Percentiles rank a stretch among this genome's conserved stretches.
Conservation (phyloP, 2,888 invertebrate genomes). For the Stomorhina lunata region DNA sequence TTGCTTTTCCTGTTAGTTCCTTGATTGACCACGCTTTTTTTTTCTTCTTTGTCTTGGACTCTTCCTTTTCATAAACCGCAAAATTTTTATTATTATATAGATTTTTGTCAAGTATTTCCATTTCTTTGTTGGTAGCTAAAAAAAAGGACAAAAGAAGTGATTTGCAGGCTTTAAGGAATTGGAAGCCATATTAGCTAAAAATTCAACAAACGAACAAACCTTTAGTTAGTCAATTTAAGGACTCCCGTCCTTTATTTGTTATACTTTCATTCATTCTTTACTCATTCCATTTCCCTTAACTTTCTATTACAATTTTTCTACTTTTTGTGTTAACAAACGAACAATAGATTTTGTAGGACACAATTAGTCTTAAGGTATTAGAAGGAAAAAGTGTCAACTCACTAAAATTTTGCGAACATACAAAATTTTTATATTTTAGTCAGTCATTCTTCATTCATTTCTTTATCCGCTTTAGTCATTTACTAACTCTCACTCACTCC, state of each 20-base stretch:
- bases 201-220: too few relatives aligned
- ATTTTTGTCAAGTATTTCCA: constrained; percentile 27
- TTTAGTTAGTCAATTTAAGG: too few relatives aligned
- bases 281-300: background rate
- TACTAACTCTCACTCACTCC: constrained; percentile 8
- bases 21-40: constrained; percentile 44
- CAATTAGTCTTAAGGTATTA: constrained; percentile 30
- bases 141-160: too few relatives aligned
- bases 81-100: background rate
- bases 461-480: too few relatives aligned
- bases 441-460: background rate
- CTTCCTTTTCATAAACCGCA: constrained; percentile 48
- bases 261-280: too few relatives aligned
- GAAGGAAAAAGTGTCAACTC: constrained; percentile 36
- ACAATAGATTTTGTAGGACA: background rate
- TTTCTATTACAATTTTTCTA: background rate
- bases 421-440: constrained; percentile 1
- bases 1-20: background rate
- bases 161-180: too few relatives aligned
- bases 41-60: too few relatives aligned
- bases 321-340: background rate
- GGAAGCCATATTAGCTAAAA: too few relatives aligned
- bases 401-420: constrained; percentile 14
- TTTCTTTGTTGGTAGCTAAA: background rate
- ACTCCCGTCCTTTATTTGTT: too few relatives aligned